Evolutionary conservation across 2,888 invertebrate genomes (phyloP), one percentile per base, ranked within the genome.

Genomic region (Portevinia maculata): DNA sequence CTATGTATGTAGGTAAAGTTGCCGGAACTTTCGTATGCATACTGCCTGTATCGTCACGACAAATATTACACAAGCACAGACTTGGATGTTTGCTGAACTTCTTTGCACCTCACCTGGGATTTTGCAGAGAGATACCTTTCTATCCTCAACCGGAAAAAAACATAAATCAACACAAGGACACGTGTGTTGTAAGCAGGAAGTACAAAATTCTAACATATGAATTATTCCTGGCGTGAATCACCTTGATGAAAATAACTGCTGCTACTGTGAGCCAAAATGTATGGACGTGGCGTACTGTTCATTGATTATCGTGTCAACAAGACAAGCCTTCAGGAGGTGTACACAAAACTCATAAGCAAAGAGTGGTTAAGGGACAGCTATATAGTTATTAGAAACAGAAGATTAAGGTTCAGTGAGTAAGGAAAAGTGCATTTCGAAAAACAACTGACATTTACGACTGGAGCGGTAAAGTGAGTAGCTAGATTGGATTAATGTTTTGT

Each of bases 111-210:
- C 39, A 50, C 41, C 50, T 50, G 67, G 59, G 59, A 30, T 50
- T 57, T 53, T 3, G 17, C 9, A 57, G 21, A 57, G 50, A 34
- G 57, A 50, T 55, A 39, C 69, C 19, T 50, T 48, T 21, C 30
- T 39, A 59, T 50, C 39, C 50, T 37, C 21, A 39, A 30, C 9
- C 50, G 8, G 21, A 24, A 57, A 52, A 70, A 48, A 52, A 53
- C 41, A 65, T 59, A 67, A 74, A 74, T 65, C 74, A 74, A 65
- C 44, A 52, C 64, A 41, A 57, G 48, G 50, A 57, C 62, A 62
- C 28, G 48, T 28, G 28, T 57, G 65, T 52, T 74, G 57, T 34
- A 34, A 44, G n/a, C 44, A 57, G 74, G 57, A 74, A 74, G 37
- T 37, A 57, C 15, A 46, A 53, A 65, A 39, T 57, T 24, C 3